Evolutionary conservation across 2,113 vertebrate species (phyloP).

Genomic region (Ptilonorhynchus violaceus): DNA sequence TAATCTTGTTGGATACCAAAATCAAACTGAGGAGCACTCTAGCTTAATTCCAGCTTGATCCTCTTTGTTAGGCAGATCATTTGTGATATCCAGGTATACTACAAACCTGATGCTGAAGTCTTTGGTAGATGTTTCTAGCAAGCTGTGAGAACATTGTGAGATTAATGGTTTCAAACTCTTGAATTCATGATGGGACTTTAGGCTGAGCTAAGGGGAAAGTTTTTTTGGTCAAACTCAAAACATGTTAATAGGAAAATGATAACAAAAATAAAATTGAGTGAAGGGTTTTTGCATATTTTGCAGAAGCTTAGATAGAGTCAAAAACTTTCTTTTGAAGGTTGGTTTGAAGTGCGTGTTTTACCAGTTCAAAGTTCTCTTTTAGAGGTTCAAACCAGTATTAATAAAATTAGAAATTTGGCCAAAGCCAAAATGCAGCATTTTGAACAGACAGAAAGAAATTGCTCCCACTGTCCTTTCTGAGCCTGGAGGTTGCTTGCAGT

Average conservation of each 20-base stretch:
- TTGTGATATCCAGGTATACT: background rate
- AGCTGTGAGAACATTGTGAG: background rate
- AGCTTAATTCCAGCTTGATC: background rate
- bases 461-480: background rate
- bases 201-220: background rate
- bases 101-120: background rate
- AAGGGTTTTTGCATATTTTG: background rate
- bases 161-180: background rate
- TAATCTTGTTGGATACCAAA: background rate
- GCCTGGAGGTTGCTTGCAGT: background rate
- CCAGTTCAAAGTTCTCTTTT: background rate
- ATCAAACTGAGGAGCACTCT: background rate
- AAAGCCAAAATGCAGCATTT: background rate
- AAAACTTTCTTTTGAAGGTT: background rate
- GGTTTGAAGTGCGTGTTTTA: background rate
- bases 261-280: background rate
- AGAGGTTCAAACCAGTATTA: background rate
- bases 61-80: background rate
- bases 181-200: background rate
- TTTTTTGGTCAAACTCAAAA: background rate
- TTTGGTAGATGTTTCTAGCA: background rate
- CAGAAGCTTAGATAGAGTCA: background rate
- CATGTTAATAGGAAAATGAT: background rate
- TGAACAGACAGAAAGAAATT: background rate
- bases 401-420: background rate